Percentiles rank a stretch among this genome's conserved stretches.
Evolutionary conservation across 2,113 vertebrate species (phyloP).

Genomic region (Alaudala cheleensis): DNA sequence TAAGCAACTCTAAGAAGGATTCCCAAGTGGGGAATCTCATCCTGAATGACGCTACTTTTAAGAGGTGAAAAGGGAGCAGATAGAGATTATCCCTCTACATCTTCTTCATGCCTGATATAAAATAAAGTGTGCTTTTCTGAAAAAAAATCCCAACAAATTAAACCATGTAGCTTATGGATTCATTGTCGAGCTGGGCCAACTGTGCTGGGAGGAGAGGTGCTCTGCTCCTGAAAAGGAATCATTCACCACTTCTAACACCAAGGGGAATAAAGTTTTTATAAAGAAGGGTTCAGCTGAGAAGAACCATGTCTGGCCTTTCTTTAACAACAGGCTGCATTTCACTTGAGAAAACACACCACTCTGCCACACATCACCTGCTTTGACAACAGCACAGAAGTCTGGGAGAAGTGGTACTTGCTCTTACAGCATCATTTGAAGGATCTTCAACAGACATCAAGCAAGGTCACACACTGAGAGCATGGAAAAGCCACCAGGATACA

Average conservation of each 20-base stretch:
- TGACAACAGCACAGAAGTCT: background rate
- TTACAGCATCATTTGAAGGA: background rate
- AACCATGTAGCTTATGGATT: background rate
- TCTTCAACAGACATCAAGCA: background rate
- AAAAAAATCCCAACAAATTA: background rate
- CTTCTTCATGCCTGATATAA: background rate
- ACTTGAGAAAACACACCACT: background rate
- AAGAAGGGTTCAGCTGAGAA: background rate
- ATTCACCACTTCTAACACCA: background rate
- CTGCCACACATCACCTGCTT: background rate
- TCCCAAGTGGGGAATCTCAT: constrained; percentile 21
- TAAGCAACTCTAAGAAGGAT: background rate
- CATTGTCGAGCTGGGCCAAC: background rate
- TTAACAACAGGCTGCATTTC: background rate
- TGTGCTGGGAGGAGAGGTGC: background rate
- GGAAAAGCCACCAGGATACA: background rate
- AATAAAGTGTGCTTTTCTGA: background rate
- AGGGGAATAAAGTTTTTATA: background rate
- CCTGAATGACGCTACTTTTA: background rate
- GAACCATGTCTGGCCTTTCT: background rate
- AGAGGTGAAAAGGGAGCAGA: background rate
- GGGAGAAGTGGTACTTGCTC: background rate
- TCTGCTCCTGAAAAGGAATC: background rate
- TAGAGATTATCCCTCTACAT: background rate
- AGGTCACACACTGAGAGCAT: background rate